Evolutionary conservation across 1,140 invertebrate species (phyloP).

Genomic region (Idris sp.): DNA sequence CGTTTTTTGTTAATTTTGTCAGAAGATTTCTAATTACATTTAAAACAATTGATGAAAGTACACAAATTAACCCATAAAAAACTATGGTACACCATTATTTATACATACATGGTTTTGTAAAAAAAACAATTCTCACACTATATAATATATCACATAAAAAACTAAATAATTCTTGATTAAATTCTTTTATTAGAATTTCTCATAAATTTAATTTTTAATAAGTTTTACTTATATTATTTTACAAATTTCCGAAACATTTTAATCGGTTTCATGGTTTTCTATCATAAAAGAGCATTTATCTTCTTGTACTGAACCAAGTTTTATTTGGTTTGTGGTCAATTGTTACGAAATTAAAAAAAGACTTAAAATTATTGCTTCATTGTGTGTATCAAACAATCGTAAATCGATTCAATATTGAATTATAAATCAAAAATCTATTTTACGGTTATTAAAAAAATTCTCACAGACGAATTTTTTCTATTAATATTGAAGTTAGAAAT

Average conservation of each 20-base stretch:
- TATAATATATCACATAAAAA: constrained; percentile 17
- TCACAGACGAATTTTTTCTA: too few species aligned
- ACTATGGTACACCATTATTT: too few species aligned
- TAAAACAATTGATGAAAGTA: too few species aligned
- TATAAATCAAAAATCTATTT: constrained; percentile 57
- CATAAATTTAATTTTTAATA: constrained; percentile 51
- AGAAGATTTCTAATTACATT: too few species aligned
- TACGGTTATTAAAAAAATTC: constrained; percentile 22
- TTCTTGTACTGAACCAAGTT: constrained; percentile 26
- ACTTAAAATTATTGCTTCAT: constrained; percentile 52
- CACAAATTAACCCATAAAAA: too few species aligned
- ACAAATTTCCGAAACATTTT: constrained; percentile 15
- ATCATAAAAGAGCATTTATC: constrained; percentile 30
- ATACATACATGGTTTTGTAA: too few species aligned
- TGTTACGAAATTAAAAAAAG: constrained; percentile 34
- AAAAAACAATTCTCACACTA: too few species aligned
- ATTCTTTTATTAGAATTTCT: constrained; percentile 28
- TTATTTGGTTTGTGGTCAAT: constrained; percentile 2
- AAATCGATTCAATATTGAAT: constrained; percentile 46
- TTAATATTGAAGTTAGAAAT: too few species aligned
- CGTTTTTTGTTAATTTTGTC: too few species aligned
- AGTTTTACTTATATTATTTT: constrained; percentile 25
- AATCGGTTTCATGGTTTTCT: constrained; percentile 46
- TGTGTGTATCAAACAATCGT: constrained; percentile 37
- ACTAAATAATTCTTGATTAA: constrained; percentile 24